Evolutionary conservation across 1,140 invertebrate species (phyloP), one percentile per base, ranked within the genome.

Genomic region (Cylas formicarius): DNA sequence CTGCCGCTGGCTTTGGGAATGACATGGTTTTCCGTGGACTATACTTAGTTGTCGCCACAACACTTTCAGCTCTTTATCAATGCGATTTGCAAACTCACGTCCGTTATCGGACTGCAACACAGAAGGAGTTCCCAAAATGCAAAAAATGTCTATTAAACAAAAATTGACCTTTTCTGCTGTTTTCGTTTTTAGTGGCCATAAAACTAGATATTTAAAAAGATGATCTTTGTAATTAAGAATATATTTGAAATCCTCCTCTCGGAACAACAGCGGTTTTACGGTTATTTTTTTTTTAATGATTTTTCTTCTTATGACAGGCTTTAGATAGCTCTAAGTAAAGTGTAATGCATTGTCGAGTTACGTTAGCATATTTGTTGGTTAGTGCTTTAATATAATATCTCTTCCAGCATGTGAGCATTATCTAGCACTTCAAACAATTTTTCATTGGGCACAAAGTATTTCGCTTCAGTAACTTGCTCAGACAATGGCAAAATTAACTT

Each of bases 81-180:
- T 34, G 36, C 11, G 13, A 23, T 29, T 23, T 19, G 33, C 32
- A 51, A 58, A 57, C 27, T 58, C 45, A 17, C 46, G 41, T 17
- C 50, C 48, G 20, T 58, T 53, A 31, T 60, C 57, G 13, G 34
- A 45, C 31, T 60, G 57, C 37, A 56, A 34, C 13, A 60, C 44
- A 32, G 29, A 17, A 20, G 57, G 50, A 37, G 48, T 35, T 26
- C 49, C 49, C 35, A 55, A 45, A 26, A 42, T 27, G 37, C 39
- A 13, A 50, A 58, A 58, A 16, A 58, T 55, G 29, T 44, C 20
- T 17, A 5, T 4, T 10, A 42, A 66, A 67, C 24, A 67, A 63
- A 54, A 67, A 67, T 61, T 62, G 67, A 34, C 58, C 65, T 0
- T 59, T 69, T 13, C 37, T 65, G 2, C 65, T 65, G 57, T 67